These are phyloP conservation scores for Maccullochella peelii DNA, from an alignment of 2,113 vertebrate genomes.

Conservation along the genomic window DNA sequence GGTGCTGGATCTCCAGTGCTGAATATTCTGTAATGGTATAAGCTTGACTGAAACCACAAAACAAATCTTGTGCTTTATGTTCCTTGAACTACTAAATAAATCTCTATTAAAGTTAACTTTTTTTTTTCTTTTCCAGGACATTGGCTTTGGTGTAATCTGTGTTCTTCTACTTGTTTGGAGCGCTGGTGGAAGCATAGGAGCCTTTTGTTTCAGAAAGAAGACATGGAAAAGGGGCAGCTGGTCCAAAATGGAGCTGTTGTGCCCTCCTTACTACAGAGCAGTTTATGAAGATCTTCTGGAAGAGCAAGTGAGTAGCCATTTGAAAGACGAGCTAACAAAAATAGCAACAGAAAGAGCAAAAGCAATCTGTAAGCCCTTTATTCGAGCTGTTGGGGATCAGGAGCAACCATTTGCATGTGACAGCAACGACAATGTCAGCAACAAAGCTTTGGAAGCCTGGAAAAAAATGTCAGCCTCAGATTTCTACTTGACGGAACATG, in stretches of 20 bases:
- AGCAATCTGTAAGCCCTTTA: neutral
- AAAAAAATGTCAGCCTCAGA: neutral
- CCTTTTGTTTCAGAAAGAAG: neutral
- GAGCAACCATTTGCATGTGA: fast-evolving
- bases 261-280: constrained; percentile 13
- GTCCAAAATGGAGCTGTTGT: fast-evolving
- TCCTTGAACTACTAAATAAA: neutral
- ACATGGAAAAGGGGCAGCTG: fast-evolving
- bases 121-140: constrained; percentile 2
- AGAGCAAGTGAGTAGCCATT: neutral
- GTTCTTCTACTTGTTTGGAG: neutral
- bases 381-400: fast-evolving
- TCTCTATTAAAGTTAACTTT: neutral
- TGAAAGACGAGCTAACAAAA: neutral
- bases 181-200: neutral
- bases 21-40: no score
- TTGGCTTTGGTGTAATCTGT: neutral
- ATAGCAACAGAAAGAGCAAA: neutral
- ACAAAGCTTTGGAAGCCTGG: neutral
- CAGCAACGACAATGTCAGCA: fast-evolving
- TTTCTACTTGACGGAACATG: neutral
- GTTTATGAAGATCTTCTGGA: constrained; percentile 28
- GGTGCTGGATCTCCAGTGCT: no score
- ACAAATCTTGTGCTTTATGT: neutral
- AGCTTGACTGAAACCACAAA: neutral